phyloP scores from a whole-genome alignment of 2,888 invertebrate genomes.

The Campopleginae sp. region DNA sequence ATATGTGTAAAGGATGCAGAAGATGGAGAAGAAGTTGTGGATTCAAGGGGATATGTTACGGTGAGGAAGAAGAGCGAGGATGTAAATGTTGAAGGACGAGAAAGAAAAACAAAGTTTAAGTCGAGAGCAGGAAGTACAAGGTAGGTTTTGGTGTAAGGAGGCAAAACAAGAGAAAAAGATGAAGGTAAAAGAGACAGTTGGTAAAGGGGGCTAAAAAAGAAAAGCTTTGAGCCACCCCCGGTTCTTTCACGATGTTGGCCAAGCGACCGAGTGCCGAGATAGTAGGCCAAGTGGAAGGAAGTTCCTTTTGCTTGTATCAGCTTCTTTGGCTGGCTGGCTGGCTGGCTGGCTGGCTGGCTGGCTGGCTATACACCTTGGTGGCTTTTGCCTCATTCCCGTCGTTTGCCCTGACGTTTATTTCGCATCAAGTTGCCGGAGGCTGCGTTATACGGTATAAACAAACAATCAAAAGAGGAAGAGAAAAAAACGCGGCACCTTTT shows the following conservation, averaged over 20 bases:
- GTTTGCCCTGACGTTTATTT: conserved; percentile 57
- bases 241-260: conserved; percentile 72
- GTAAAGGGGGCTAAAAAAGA: conserved; percentile 77
- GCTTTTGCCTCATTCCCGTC: conserved; percentile 49
- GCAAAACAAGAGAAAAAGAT: conserved; percentile 29
- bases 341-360: too few relatives aligned
- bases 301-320: conserved; percentile 72
- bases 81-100: conserved; percentile 63
- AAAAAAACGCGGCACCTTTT: conserved; percentile 5
- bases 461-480: conserved; percentile 24
- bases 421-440: conserved; percentile 42
- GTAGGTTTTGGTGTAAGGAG: conserved; percentile 39
- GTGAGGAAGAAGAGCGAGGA: conserved; percentile 40
- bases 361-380: conserved; percentile 40
- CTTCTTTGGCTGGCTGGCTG: conserved; percentile 41
- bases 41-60: conserved; percentile 21
- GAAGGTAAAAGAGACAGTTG: conserved; percentile 28
- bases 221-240: conserved; percentile 72
- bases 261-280: conserved; percentile 79
- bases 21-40: conserved; percentile 40
- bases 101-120: conserved; percentile 75
- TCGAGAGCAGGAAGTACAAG: conserved; percentile 75
- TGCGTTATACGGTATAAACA: conserved; percentile 28
- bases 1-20: conserved; percentile 11
- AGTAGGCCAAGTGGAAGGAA: conserved; percentile 83